Conservation (phyloP, 2,888 invertebrate species). For the Leptogaster cylindrica region DNA sequence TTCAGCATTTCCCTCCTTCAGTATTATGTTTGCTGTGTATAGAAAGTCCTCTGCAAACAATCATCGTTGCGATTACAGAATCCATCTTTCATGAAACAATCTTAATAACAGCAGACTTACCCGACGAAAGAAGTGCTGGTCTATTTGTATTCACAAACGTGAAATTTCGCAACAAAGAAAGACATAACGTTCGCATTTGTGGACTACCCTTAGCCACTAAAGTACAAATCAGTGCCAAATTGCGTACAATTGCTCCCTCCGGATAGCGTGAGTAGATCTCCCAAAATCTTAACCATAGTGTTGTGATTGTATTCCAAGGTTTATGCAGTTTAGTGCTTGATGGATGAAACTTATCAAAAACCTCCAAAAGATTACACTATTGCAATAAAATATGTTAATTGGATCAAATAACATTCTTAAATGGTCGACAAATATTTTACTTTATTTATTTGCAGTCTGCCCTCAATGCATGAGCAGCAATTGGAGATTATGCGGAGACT, state of each 20-base stretch:
- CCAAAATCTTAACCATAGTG: slow-evolving; percentile 58
- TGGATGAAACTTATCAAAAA: slow-evolving; percentile 56
- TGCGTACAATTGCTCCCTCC: slow-evolving; percentile 53
- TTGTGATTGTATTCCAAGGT: slow-evolving; percentile 52
- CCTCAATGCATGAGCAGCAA: slow-evolving; percentile 58
- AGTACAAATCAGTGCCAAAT: slow-evolving; percentile 53
- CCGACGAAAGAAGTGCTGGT: slow-evolving; percentile 52
- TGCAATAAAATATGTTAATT: slow-evolving; percentile 5
- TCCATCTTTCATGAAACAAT: neutral
- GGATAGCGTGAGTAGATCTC: slow-evolving; percentile 58
- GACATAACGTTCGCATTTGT: slow-evolving; percentile 51
- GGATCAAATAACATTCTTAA: neutral
- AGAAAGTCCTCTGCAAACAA: slow-evolving; percentile 46
- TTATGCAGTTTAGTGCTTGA: slow-evolving; percentile 51
- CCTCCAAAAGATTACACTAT: slow-evolving; percentile 54
- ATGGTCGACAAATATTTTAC: slow-evolving; percentile 32
- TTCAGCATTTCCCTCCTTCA: slow-evolving; percentile 49
- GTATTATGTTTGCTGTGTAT: slow-evolving; percentile 31
- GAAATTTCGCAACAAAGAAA: slow-evolving; percentile 59
- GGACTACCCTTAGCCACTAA: slow-evolving; percentile 50
- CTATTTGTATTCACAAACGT: slow-evolving; percentile 56
- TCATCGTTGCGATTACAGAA: neutral
- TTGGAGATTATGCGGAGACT: slow-evolving; percentile 56
- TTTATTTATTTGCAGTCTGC: slow-evolving; percentile 56
- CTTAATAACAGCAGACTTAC: slow-evolving; percentile 49